Percentiles rank a stretch among this genome's conserved stretches.
Evolutionary conservation across 2,888 invertebrate genomes (phyloP).

Genomic region (Andrena bucephala): DNA sequence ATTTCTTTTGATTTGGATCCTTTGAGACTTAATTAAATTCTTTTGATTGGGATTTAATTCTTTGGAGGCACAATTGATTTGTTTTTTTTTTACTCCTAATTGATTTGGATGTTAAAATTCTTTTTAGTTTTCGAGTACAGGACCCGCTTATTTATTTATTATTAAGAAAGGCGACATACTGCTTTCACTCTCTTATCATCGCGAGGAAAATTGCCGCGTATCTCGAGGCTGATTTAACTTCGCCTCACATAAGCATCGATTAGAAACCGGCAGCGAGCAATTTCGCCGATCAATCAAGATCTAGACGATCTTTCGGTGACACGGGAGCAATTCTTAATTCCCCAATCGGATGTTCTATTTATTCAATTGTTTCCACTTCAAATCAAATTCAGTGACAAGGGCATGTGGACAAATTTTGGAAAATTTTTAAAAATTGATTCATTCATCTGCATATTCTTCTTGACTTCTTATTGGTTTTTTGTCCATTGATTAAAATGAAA

Average conservation of each 20-base stretch:
- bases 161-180: constrained; percentile 13
- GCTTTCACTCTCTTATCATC: constrained; percentile 30
- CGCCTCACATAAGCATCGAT: constrained; percentile 30
- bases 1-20: no score
- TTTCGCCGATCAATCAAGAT: background rate
- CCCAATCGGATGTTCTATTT: background rate
- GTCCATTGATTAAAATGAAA: background rate
- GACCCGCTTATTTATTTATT: constrained; percentile 20
- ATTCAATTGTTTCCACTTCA: background rate
- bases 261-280: constrained; percentile 25
- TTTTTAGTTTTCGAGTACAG: background rate
- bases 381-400: no score
- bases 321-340: background rate
- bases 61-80: no score
- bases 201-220: constrained; percentile 2
- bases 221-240: constrained; percentile 2
- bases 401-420: no score
- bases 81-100: no score
- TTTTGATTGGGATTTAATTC: no score
- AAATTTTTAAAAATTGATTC: no score
- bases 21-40: no score
- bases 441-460: no score
- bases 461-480: no score
- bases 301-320: background rate
- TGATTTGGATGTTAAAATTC: no score